Conservation (phyloP, 2,797 vertebrate species). For the Calcarius lapponicus region DNA sequence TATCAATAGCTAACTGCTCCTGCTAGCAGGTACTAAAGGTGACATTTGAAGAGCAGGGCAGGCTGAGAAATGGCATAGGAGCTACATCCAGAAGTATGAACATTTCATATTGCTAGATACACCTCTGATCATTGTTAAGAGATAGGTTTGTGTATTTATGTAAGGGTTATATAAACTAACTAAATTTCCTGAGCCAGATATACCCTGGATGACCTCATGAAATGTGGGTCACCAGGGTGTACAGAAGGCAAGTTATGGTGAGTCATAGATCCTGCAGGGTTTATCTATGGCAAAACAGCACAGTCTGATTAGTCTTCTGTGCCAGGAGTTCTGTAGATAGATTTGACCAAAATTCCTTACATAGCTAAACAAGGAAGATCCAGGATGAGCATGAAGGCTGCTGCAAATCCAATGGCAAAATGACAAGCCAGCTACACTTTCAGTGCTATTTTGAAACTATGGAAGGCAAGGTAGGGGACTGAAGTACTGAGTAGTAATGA, state of each 20-base stretch:
- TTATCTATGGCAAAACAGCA: slow-evolving; percentile 2
- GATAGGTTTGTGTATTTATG: background rate
- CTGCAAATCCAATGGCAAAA: background rate
- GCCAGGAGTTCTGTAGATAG: background rate
- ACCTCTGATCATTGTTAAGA: background rate
- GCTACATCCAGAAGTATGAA: background rate
- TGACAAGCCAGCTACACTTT: background rate
- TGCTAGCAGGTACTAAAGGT: background rate
- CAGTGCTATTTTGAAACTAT: background rate
- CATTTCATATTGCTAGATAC: background rate
- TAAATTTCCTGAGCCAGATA: background rate
- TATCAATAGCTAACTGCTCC: background rate
- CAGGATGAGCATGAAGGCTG: background rate
- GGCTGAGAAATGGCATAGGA: background rate
- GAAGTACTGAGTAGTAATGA: background rate
- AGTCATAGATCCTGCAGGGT: background rate
- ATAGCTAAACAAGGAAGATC: background rate
- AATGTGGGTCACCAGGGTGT: background rate
- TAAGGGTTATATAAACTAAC: background rate
- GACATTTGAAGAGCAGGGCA: background rate
- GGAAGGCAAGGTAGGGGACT: background rate
- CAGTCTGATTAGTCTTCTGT: background rate
- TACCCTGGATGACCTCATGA: background rate
- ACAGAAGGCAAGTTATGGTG: background rate
- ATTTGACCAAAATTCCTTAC: background rate